phyloP scores from a whole-genome alignment of 1,140 invertebrate genomes.

The Drosophila sp. region DNA sequence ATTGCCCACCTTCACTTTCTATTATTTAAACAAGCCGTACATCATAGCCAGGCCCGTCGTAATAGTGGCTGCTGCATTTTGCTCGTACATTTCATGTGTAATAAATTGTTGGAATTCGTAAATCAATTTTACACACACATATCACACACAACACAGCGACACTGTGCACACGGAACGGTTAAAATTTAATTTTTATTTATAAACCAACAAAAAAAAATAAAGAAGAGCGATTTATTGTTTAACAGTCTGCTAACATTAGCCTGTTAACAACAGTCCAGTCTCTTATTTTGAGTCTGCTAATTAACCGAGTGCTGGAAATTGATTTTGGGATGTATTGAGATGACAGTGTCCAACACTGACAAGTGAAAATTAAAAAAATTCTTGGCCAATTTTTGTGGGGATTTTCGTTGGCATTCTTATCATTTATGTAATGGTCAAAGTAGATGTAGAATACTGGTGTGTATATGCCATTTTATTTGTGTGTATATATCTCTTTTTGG shows the following conservation, averaged over 20 bases:
- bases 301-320: too few relatives aligned
- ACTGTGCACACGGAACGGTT: constrained; percentile 3
- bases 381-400: neutral
- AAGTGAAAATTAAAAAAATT: neutral
- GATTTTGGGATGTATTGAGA: too few relatives aligned
- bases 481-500: neutral
- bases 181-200: constrained; percentile 16
- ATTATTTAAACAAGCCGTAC: constrained; percentile 39
- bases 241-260: neutral
- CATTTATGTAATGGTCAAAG: constrained; percentile 70
- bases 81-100: neutral
- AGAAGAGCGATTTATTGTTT: constrained; percentile 1
- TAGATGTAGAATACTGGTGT: constrained; percentile 82
- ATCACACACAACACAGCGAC: neutral
- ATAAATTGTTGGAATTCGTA: constrained; percentile 4
- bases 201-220: constrained; percentile 22
- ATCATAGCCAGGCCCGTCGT: constrained; percentile 3
- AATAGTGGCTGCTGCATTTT: constrained; percentile 4
- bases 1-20: constrained; percentile 48
- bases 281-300: too few relatives aligned
- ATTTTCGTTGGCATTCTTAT: constrained; percentile 8
- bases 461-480: neutral
- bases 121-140: constrained; percentile 17
- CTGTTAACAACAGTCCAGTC: too few relatives aligned
- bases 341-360: neutral